Evolutionary conservation across 2,888 invertebrate genomes (phyloP), one percentile per base, ranked within the genome.

Genomic region (Glyphotaelius pellucidus): DNA sequence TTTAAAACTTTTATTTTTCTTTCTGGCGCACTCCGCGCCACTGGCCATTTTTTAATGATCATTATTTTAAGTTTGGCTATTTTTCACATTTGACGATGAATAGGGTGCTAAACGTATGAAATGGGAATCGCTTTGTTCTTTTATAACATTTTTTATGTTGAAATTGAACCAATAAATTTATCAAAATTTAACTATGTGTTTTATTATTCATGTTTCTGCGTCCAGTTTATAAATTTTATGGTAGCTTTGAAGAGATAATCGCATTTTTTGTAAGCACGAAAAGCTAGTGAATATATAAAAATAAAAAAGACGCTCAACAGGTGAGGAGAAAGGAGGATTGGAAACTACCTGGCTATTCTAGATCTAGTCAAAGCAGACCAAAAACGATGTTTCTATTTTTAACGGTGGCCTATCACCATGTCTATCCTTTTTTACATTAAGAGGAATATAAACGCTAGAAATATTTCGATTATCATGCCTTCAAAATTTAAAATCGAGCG

Each of bases 161-260:
- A 93, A 93, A 91, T 92, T 93, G 91, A 92, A 93, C 92, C 93
- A 93, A 93, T 92, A 93, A 93, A 92, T 90, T 92, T 87, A 90
- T 87, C 85, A 91, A 91, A 91, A 92, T 92, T 86, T 47, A n/a
- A 89, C 35, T 0, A 19, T 25, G 79, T 52, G 0, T 89, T 91
- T 91, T 91, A 89, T 91, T 91, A 89, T 35, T 91, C n/a, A 2
- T n/a, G 15, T 47, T 67, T 7, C 9, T 67, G 1, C 67, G 15
- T 52, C 52, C 52, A 19, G 14, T 25, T 67, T 67, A 25, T 25
- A 67, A 67, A 67, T 67, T 67, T 67, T 5, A 15, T 67, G 0
- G 14, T 67, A 19, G 19, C 1, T 67, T 25, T 67, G 52, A 67
- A 1, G 3, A 47, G 47, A 52, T 52, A 19, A 67, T 67, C 19